These are phyloP conservation scores for Chinchilla lanigera DNA, from an alignment of 2,113 vertebrate genomes.

Conservation along the genomic window DNA sequence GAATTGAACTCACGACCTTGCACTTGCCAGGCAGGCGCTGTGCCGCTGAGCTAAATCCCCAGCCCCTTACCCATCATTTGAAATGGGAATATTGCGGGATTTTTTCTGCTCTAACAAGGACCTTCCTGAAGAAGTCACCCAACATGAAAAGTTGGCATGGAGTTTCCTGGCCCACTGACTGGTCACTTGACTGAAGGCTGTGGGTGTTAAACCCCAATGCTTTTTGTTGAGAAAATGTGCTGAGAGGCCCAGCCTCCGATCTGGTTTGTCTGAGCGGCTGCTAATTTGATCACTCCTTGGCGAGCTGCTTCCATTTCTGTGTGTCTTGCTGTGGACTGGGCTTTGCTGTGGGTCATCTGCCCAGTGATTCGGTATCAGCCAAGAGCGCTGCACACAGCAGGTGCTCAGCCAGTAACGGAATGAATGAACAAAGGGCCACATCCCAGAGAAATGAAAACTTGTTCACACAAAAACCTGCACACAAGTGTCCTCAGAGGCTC, in stretches of 20 bases:
- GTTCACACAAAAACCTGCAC: neutral
- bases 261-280: neutral
- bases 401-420: neutral
- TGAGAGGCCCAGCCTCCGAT: neutral
- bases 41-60: too few relatives aligned
- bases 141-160: neutral
- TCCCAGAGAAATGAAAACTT: conserved; percentile 28
- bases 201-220: neutral
- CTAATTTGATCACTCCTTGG: neutral
- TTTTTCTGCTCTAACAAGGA: neutral
- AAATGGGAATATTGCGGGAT: neutral
- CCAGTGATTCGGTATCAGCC: neutral
- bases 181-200: neutral
- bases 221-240: neutral
- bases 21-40: too few relatives aligned
- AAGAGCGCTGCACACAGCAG: neutral
- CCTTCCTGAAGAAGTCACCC: neutral
- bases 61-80: neutral
- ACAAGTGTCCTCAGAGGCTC: neutral
- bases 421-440: neutral
- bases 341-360: neutral
- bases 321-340: neutral
- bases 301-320: neutral
- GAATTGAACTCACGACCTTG: too few relatives aligned
- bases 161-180: neutral